Conservation (phyloP, 2,113 vertebrate species). For the Myotis brandtii region DNA sequence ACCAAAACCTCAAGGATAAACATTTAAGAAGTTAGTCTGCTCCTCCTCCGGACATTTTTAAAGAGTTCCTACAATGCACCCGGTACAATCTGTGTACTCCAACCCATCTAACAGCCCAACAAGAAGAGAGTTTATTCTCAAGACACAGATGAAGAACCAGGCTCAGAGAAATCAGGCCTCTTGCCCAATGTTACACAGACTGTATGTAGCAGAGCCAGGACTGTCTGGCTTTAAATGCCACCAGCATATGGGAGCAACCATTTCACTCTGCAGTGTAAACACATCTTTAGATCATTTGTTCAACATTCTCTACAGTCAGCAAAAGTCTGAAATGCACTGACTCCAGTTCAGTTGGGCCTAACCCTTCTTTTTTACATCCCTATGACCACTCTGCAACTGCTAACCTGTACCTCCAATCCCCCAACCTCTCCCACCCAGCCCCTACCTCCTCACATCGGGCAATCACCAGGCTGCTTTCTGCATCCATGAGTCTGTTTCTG, state of each 20-base stretch:
- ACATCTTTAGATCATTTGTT: not conserved
- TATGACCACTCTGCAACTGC: not conserved
- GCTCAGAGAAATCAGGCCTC: not conserved
- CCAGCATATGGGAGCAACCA: not conserved
- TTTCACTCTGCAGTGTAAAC: not conserved
- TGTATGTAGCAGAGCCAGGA: not conserved
- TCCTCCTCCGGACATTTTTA: not conserved
- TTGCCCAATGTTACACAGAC: not conserved
- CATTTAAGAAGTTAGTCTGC: not conserved
- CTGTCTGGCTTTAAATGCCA: not conserved
- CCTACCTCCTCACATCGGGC: no score
- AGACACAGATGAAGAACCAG: not conserved
- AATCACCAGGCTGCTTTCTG: not conserved
- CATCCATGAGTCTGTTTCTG: not conserved
- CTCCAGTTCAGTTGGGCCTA: not conserved
- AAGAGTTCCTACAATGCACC: no score
- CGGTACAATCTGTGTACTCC: not conserved
- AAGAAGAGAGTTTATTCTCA: not conserved
- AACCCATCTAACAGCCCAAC: not conserved
- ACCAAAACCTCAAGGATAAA: not conserved
- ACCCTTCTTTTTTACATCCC: not conserved
- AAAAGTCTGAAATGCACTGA: not conserved
- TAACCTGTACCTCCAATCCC: not conserved
- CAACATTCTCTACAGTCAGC: not conserved
- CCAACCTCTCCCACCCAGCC: not conserved